Evolutionary conservation across 2,797 vertebrate genomes (phyloP), one percentile per base, ranked within the genome.

Genomic region (Mareca strepera): DNA sequence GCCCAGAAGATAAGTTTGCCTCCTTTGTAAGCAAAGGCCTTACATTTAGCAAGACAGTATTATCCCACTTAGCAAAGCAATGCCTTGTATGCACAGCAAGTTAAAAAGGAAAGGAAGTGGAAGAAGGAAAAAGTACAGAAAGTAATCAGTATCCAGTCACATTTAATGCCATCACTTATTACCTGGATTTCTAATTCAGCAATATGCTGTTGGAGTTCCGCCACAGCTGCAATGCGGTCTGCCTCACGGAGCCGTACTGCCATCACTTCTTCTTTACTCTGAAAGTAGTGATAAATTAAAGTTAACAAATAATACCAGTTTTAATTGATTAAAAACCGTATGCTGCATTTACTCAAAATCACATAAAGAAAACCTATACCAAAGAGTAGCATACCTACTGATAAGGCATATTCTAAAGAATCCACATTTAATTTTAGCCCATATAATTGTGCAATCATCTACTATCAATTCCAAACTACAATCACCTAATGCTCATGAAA

Each of bases 201-300:
- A 94, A 99, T 99, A 37, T 99, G 99, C 82, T 99, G 99, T 81
- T 98, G 99, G 29, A 99, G 98, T 33, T 99, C 99, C 23, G 99
- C 99, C 98, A 99, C 99, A n/a, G 98, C 98, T 69, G 99, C 99
- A 9, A 99, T 99, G 97, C 99, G 98, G 92, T 99, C 99, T 76
- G 99, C 99, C 91, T 99, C 99, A 53, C 99, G 98, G 83, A 99
- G 98, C 91, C 99, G 98, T 81, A 99, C 99, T 13, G 99, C 99
- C 99, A 99, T 99, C 96, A 99, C 99, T 92, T 99, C 99, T 96
- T 99, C 99, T 90, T 99, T 99, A 96, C 98, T 99, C 99, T 99
- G 97, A 41, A 94, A 94, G 18, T 35, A 93, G 78, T 7, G 70
- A 85, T 1, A 91, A 53, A 79, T 22, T 23, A 48, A 72, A 76